phyloP scores from a whole-genome alignment of 2,888 invertebrate genomes.

The Lumbricus terrestris region DNA sequence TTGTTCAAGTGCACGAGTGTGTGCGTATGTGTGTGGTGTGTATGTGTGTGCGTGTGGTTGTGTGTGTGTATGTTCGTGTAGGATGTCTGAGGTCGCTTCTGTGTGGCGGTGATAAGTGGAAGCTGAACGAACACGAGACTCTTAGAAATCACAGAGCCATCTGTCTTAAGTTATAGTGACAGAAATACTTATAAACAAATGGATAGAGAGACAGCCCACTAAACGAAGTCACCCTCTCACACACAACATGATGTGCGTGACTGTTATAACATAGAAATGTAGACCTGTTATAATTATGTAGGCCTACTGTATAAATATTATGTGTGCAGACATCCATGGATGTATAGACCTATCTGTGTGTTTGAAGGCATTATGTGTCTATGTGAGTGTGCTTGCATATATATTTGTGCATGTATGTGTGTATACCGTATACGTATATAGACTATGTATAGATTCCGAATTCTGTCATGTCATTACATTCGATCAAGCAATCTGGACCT shows the following conservation, averaged over 20 bases:
- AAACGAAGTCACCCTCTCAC: background rate
- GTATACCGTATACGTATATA: no score
- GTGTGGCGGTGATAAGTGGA: no score
- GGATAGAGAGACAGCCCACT: background rate
- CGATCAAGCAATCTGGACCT: background rate
- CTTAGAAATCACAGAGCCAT: background rate
- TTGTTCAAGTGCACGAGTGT: background rate
- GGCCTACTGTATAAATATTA: background rate
- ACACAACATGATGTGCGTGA: background rate
- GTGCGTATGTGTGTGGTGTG: background rate
- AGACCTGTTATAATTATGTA: background rate
- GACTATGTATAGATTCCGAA: background rate
- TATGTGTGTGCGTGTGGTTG: no score
- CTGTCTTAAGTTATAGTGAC: no score
- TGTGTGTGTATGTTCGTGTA: background rate
- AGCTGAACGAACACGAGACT: background rate
- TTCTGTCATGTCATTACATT: no score
- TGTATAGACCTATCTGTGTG: no score
- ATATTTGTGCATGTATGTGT: slow-evolving; percentile 4
- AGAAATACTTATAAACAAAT: background rate
- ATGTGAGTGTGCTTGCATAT: slow-evolving; percentile 21
- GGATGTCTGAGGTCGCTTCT: background rate
- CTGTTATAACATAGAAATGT: background rate
- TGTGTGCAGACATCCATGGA: slow-evolving; percentile 15
- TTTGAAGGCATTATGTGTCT: background rate